Evolutionary conservation across 1,140 invertebrate genomes (phyloP).

Genomic region (Atopsyche davidsoni): DNA sequence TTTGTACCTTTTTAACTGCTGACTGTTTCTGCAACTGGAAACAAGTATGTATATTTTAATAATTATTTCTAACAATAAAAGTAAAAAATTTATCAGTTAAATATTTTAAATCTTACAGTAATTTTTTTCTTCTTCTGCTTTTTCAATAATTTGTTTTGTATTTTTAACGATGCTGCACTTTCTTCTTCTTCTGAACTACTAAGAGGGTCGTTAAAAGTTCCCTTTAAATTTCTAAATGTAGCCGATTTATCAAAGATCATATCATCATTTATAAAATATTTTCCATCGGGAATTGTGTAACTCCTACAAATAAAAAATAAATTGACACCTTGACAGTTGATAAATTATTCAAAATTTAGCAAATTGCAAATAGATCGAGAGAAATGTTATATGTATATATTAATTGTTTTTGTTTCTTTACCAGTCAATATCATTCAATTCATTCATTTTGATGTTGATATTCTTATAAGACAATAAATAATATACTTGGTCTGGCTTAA

Average conservation of each 20-base stretch:
- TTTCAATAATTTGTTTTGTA: background rate
- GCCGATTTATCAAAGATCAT: slow-evolving; percentile 13
- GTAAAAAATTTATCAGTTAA: background rate
- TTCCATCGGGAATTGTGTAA: slow-evolving; percentile 7
- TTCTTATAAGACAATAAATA: background rate
- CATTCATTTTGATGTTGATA: slow-evolving; percentile 3
- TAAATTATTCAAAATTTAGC: background rate
- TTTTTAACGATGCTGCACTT: slow-evolving; percentile 1
- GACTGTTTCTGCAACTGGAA: too few species aligned
- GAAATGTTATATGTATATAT: background rate
- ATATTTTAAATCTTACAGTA: slow-evolving; percentile 1
- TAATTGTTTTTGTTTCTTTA: background rate
- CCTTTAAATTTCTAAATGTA: slow-evolving; percentile 16
- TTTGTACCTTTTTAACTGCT: background rate
- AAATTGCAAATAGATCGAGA: background rate
- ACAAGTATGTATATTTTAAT: background rate
- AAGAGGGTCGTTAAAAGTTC: slow-evolving; percentile 15
- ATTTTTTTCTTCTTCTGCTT: background rate
- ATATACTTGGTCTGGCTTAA: too few species aligned
- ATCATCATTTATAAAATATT: slow-evolving; percentile 13
- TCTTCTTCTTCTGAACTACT: slow-evolving; percentile 3
- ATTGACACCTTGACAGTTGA: background rate
- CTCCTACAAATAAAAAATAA: slow-evolving; percentile 13
- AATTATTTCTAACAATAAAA: background rate
- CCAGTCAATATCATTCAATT: slow-evolving; percentile 14